Percentiles rank a stretch among this genome's conserved stretches.
Evolutionary conservation across 2,113 vertebrate genomes (phyloP).

Genomic region (Nothobranchius furzeri): DNA sequence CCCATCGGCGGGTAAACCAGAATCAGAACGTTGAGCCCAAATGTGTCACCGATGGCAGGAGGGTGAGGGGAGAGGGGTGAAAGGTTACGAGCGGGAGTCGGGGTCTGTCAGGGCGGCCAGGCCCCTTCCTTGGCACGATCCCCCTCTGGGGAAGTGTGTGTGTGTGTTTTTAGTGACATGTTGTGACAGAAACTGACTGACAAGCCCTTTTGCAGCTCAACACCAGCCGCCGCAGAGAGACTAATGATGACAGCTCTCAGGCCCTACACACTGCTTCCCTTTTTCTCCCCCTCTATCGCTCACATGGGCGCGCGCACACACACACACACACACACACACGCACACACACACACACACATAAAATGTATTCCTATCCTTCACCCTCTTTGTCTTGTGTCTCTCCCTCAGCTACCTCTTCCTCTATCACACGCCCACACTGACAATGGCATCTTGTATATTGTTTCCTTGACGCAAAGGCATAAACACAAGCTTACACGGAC

Average conservation of each 20-base stretch:
- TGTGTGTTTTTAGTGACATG: slow-evolving; percentile 58
- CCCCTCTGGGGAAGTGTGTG: slow-evolving; percentile 56
- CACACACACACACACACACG: no score
- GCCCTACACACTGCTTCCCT: slow-evolving; percentile 65
- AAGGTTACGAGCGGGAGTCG: slow-evolving; percentile 41
- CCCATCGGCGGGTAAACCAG: not conserved
- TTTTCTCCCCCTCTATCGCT: slow-evolving; percentile 31
- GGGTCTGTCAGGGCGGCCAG: slow-evolving; percentile 52
- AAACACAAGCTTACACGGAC: slow-evolving; percentile 55
- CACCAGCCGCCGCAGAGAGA: slow-evolving; percentile 65
- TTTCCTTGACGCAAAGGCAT: slow-evolving; percentile 67
- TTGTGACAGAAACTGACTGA: slow-evolving; percentile 73
- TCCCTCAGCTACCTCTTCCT: slow-evolving; percentile 70
- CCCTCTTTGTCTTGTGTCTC: slow-evolving; percentile 73
- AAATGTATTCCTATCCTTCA: slow-evolving; percentile 61
- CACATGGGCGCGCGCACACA: slow-evolving; percentile 19
- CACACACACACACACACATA: slow-evolving; percentile 17
- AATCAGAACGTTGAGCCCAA: slow-evolving; percentile 17
- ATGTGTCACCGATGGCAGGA: slow-evolving; percentile 6
- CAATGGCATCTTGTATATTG: slow-evolving; percentile 74
- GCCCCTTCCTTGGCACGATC: slow-evolving; percentile 60
- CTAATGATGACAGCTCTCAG: slow-evolving; percentile 71
- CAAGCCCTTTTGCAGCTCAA: slow-evolving; percentile 66
- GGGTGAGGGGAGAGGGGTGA: slow-evolving; percentile 41
- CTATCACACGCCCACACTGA: slow-evolving; percentile 73